Evolutionary conservation across 2,888 invertebrate species (phyloP), one percentile per base, ranked within the genome.

Genomic region (Macrophya annulata): DNA sequence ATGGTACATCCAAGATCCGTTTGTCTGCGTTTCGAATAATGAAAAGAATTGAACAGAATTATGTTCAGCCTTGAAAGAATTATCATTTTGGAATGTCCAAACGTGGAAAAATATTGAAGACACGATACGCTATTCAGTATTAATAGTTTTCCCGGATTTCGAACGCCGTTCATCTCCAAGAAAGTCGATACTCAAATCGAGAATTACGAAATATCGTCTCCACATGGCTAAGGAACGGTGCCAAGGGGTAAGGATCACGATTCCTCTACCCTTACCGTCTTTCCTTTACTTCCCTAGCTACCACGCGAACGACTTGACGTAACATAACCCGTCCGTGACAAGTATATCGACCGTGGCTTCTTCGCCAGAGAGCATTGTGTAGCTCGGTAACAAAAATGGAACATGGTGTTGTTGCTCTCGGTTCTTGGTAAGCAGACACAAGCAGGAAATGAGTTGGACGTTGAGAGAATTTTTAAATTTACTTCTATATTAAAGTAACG

Each of bases 291-390:
- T 84, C 71, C 48, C 59, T 40, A 8, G 45, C 51, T 40, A 65
- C 85, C 83, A 85, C 71, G 85, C 86, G 87, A 88, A 88, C 87
- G 86, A 87, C 86, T 85, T 45, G 17, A 68, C 83, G 84, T 85
- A 83, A 85, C 81, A 81, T 84, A 86, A 87, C 86, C 84, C 86
- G 86, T 82, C 86, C 87, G 86, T 87, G 87, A 88, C 88, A 87
- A 88, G 86, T 88, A 88, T 88, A 89, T 88, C 88, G 86, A 87
- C 86, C 85, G 86, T 85, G 84, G 74, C 76, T 81, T 84, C 84
- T 85, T 86, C 62, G 59, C 43, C 62, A 43, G 59, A 62, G 62
- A 81, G 81, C 21, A 81, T 81, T 62, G 81, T 81, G 31, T 81
- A 43, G 45, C 48, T 31, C 76, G 48, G 76, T 48, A 21, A 76